Percentiles rank a stretch among this genome's conserved stretches.
Evolutionary conservation across 1,140 invertebrate genomes (phyloP).

Genomic region (Drosophila trapezifrons): DNA sequence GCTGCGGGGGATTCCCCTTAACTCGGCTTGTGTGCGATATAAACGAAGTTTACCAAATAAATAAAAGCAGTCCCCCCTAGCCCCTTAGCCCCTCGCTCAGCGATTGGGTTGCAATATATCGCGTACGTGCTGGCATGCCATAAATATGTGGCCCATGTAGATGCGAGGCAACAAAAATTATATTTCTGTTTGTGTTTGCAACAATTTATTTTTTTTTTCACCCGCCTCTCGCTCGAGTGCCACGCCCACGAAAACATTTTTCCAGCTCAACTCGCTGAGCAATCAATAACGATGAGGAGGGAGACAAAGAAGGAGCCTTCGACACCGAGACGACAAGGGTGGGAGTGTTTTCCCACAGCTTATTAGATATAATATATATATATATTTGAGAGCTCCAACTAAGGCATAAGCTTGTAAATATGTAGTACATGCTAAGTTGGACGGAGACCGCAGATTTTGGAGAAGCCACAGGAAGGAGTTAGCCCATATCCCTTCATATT

Average conservation of each 20-base stretch:
- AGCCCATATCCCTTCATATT: conserved; percentile 50
- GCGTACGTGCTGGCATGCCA: conserved; percentile 82
- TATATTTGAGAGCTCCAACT: not conserved
- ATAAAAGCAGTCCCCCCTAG: conserved; percentile 54
- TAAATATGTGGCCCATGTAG: conserved; percentile 73
- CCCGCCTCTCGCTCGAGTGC: conserved; percentile 11
- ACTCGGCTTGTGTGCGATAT: conserved; percentile 60
- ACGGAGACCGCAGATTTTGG: conserved; percentile 30
- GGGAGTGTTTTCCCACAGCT: conserved; percentile 12
- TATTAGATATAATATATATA: conserved; percentile 28
- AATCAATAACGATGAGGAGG: conserved; percentile 31
- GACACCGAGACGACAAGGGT: conserved; percentile 1
- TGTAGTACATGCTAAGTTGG: conserved; percentile 35
- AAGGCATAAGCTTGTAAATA: conserved; percentile 29
- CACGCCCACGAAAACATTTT: conserved; percentile 54
- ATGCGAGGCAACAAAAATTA: conserved; percentile 74
- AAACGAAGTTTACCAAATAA: conserved; percentile 78
- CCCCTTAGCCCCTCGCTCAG: not conserved
- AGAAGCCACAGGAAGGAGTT: not conserved
- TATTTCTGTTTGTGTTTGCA: conserved; percentile 82
- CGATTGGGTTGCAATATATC: conserved; percentile 81
- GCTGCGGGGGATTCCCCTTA: conserved; percentile 16
- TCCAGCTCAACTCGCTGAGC: conserved; percentile 45
- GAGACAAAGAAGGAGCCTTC: conserved; percentile 42
- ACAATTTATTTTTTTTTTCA: conserved; percentile 69